Conservation (phyloP, 2,797 vertebrate species). For the Oryzias dopingdopingensis region DNA sequence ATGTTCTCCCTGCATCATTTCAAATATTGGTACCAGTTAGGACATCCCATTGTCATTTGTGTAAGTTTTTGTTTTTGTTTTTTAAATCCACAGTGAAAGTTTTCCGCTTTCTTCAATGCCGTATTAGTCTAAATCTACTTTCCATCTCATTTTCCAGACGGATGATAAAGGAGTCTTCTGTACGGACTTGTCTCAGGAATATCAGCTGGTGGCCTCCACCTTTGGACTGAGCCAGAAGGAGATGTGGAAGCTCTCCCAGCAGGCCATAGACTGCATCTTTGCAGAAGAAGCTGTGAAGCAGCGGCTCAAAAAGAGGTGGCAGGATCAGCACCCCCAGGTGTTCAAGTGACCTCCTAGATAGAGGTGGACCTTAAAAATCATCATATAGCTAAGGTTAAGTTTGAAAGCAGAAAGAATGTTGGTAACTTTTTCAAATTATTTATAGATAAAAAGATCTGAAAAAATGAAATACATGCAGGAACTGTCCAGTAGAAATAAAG, state of each 20-base stretch:
- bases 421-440: no score
- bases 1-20: slow-evolving; percentile 90
- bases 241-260: slow-evolving; percentile 88
- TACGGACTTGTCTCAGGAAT: slow-evolving; percentile 91
- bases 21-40: slow-evolving; percentile 87
- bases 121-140: neutral
- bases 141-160: slow-evolving; percentile 76
- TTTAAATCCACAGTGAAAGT: neutral
- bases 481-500: no score
- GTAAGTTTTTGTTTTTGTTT: slow-evolving; percentile 79
- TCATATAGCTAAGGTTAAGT: slow-evolving; percentile 33
- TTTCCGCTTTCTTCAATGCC: neutral
- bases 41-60: slow-evolving; percentile 90
- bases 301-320: slow-evolving; percentile 85
- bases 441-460: no score
- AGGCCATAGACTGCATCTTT: slow-evolving; percentile 87
- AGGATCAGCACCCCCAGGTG: slow-evolving; percentile 71
- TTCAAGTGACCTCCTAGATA: slow-evolving; percentile 38
- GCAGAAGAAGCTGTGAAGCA: slow-evolving; percentile 80
- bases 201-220: slow-evolving; percentile 87
- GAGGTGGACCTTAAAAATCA: neutral
- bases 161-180: slow-evolving; percentile 96
- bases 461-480: no score
- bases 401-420: no score
- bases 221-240: slow-evolving; percentile 83